Base-by-base conservation (phyloP, 2,797 vertebrate species). In the Rhyacichthys aspro region DNA sequence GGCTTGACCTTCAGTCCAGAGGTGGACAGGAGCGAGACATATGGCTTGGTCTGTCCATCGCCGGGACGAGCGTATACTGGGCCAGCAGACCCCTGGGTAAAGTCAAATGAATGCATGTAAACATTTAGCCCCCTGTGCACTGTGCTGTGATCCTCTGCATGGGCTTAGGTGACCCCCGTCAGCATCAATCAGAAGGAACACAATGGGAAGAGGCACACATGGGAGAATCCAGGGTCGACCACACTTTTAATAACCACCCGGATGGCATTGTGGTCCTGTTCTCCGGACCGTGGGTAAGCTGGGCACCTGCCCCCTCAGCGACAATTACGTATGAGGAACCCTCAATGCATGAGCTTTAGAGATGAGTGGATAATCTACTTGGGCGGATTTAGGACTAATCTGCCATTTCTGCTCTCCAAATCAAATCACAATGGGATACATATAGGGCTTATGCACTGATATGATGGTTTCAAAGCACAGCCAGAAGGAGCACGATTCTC, bases 301-400 rank as follows among this genome's bases (percentile, higher is more conserved):
- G 82, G 79, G 76, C 70, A 78, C 70, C 75, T 82, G 74, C 70
- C 57, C 77, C 81, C 72, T 67, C 64, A 79, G 66, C 83, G 3
- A 56, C 81, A 88, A 90, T 92, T 89, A 38, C 16, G 15, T 5
- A 91, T 86, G 79, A 87, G 88, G 76, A 85, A 72, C 84, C 74
- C 70, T 90, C 75, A 67, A 84, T 72, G 89, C 89, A 93, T 90
- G 81, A 88, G 89, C 84, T 89, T 82, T 74, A 75, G 88, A 89
- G 91, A 93, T 92, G 90, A 93, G 89, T 91, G 82, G 87, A 89
- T 93, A 87, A 91, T 90, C 89, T 90, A 81, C 84, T 91, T 85
- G 62, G 72, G 59, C n/a, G 70, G 88, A 87, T 88, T 90, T 85
- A 80, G 76, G 69, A 79, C 82, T 91, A 89, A 91, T 92, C 89